Evolutionary conservation across 2,113 vertebrate genomes (phyloP).

Genomic region (Noctilio leporinus): DNA sequence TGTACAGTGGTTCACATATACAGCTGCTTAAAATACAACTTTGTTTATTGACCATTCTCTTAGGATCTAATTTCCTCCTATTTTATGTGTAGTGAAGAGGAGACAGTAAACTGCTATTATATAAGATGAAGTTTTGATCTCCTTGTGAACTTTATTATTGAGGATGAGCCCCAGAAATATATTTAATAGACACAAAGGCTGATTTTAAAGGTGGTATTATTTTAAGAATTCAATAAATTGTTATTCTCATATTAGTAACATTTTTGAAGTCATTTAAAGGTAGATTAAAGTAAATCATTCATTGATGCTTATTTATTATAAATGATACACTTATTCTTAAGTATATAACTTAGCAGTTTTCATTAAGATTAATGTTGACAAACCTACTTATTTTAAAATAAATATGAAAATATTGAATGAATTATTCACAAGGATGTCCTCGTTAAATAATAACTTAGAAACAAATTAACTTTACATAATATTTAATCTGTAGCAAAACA

Average conservation of each 20-base stretch:
- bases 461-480: neutral
- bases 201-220: neutral
- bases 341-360: conserved; percentile 14
- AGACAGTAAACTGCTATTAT: neutral
- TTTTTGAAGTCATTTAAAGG: neutral
- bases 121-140: neutral
- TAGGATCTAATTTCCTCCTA: neutral
- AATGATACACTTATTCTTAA: conserved; percentile 35
- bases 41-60: neutral
- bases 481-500: conserved; percentile 31
- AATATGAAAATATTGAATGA: conserved; percentile 31
- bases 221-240: neutral
- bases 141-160: neutral
- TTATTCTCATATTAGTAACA: neutral
- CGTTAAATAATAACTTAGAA: conserved; percentile 19
- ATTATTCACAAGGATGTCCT: neutral
- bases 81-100: neutral
- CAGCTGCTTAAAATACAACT: neutral
- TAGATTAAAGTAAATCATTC: neutral
- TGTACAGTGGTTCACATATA: neutral
- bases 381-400: conserved; percentile 31
- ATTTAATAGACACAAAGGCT: neutral
- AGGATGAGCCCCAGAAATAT: neutral
- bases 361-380: neutral
- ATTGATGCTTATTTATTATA: conserved; percentile 39